A percentile compares a stretch with the other conserved stretches of the same genome.
Conservation (phyloP, 2,797 vertebrate genomes). For the Alauda arvensis region DNA sequence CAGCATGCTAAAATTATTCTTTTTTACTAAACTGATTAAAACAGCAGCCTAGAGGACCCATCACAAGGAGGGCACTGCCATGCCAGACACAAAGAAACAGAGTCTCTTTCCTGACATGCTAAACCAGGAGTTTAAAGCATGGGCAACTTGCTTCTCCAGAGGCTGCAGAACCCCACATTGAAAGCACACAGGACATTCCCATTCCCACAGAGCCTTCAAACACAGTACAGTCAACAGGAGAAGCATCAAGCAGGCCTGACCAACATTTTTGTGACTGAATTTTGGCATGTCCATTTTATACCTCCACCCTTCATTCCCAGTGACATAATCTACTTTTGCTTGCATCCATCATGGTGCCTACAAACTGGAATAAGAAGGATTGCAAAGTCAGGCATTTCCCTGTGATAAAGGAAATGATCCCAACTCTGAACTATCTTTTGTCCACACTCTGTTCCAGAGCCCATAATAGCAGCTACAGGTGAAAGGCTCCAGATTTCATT, state of each 20-base stretch:
- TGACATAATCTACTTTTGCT: neutral
- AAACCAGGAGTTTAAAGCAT: neutral
- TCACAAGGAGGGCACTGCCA: neutral
- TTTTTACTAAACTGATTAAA: slow-evolving; percentile 8
- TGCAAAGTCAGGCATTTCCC: neutral
- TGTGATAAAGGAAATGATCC: neutral
- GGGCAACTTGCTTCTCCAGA: neutral
- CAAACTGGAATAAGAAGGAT: neutral
- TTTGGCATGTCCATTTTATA: neutral
- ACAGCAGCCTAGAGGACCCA: neutral
- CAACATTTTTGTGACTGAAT: neutral
- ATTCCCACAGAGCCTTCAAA: neutral
- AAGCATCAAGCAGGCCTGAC: neutral
- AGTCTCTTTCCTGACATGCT: neutral
- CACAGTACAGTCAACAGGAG: neutral
- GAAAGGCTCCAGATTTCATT: neutral
- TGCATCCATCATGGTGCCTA: neutral
- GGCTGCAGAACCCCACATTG: neutral
- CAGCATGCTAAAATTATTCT: neutral
- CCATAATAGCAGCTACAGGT: neutral
- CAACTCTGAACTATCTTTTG: neutral
- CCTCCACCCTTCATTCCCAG: neutral
- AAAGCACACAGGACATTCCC: neutral
- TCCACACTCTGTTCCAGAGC: neutral
- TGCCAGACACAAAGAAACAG: neutral